Evolutionary conservation across 2,888 invertebrate genomes (phyloP).

Genomic region (Griposia aprilina): DNA sequence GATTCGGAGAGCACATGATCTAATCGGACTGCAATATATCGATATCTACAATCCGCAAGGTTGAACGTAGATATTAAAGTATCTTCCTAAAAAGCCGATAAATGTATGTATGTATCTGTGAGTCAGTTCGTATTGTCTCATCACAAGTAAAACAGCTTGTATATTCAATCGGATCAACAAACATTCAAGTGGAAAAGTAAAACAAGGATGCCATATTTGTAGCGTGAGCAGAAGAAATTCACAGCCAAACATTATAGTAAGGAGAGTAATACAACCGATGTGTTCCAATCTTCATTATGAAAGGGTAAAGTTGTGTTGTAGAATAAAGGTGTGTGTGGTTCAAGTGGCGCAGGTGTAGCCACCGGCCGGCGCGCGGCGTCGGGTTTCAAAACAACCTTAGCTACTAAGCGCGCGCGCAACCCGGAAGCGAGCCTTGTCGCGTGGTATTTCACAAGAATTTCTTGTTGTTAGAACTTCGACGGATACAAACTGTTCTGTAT

Average conservation of each 20-base stretch:
- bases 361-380: slow-evolving; percentile 61
- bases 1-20: neutral
- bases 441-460: slow-evolving; percentile 75
- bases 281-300: slow-evolving; percentile 36
- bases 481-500: slow-evolving; percentile 41
- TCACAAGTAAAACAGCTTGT: neutral
- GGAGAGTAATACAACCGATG: slow-evolving; percentile 23
- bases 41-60: neutral
- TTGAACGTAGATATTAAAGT: neutral
- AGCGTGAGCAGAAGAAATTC: slow-evolving; percentile 27
- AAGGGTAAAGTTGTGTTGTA: slow-evolving; percentile 48
- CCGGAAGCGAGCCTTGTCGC: slow-evolving; percentile 74
- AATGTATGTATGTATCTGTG: neutral
- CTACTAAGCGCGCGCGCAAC: slow-evolving; percentile 71
- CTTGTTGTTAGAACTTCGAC: slow-evolving; percentile 63
- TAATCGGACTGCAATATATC: slow-evolving; percentile 11
- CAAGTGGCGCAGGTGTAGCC: slow-evolving; percentile 71
- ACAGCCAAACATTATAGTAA: neutral
- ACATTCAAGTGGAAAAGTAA: slow-evolving; percentile 11
- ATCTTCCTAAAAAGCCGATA: slow-evolving; percentile 2
- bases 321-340: slow-evolving; percentile 53
- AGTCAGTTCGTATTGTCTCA: neutral
- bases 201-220: slow-evolving; percentile 19
- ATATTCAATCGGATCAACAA: slow-evolving; percentile 4
- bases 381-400: slow-evolving; percentile 81